Evolutionary conservation across 2,888 invertebrate species (phyloP), one percentile per base, ranked within the genome.

Genomic region (Ornithoptera alexandrae): DNA sequence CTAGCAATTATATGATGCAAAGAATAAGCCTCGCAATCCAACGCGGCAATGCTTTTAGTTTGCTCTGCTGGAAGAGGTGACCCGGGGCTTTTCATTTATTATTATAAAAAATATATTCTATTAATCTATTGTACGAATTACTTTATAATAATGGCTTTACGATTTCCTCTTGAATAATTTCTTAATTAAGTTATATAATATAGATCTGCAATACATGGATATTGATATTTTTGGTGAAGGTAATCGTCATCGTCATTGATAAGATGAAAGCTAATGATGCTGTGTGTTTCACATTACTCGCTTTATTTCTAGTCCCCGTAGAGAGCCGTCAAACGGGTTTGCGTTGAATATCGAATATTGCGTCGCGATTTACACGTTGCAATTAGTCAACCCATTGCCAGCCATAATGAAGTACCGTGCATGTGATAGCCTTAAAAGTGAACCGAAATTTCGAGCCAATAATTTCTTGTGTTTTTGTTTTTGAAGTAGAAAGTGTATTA

Each of bases 311-410:
- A 69, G 56, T 62, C 69, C 53, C 57, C 17, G 56, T 61, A 65
- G 61, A 69, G 69, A 46, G 65, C 60, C 30, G 69, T 65, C 61
- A 61, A 65, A 61, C 65, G 56, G 56, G 69, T 65, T 56, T 61
- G 65, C 57, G 65, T 65, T 69, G 61, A 56, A 69, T 69, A 65
- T 69, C 65, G 61, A 61, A 65, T 69, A 69, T 69, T 57, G 69
- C 61, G n/a, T 36, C 65, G 65, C 69, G 65, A 69, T 69, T 69
- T 69, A 61, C 65, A 61, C 69, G 42, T 69, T 61, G 69, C 61
- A 69, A 69, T 69, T 65, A 69, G 30, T 61, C 65, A 46, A 65
- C 65, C 56, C 65, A 65, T 69, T 69, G 60, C 69, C 42, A 39
- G 42, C 39, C 65, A 20, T 65, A 69, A 69, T 69, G 61, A 69